phyloP scores from a whole-genome alignment of 2,888 invertebrate genomes.

The Mongoloraphidia duomilia region DNA sequence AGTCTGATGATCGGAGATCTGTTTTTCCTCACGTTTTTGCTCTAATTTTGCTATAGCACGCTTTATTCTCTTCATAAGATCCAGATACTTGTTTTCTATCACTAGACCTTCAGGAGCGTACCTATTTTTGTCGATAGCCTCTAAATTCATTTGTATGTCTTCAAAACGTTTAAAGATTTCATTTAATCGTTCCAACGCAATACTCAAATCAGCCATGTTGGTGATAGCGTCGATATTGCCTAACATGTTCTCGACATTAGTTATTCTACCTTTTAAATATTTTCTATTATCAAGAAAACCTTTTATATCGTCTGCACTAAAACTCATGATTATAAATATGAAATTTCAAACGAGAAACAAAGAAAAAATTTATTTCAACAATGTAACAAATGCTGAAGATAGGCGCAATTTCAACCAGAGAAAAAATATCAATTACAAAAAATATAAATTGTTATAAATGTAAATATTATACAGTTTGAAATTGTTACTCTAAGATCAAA shows the following conservation, averaged over 20 bases:
- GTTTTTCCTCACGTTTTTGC: not conserved
- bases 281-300: not conserved
- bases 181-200: not conserved
- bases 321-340: constrained; percentile 9
- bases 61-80: not conserved
- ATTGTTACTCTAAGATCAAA: too few relatives aligned
- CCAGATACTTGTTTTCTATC: not conserved
- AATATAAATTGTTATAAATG: too few relatives aligned
- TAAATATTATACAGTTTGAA: too few relatives aligned
- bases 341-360: constrained; percentile 11
- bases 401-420: not conserved
- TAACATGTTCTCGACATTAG: not conserved
- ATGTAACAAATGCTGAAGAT: not conserved
- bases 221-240: not conserved
- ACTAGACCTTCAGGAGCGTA: not conserved
- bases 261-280: not conserved
- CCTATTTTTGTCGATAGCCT: not conserved
- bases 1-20: not conserved
- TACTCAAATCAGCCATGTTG: not conserved
- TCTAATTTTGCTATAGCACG: not conserved
- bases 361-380: constrained; percentile 3
- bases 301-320: not conserved
- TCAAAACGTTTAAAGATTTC: not conserved
- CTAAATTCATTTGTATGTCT: not conserved
- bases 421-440: not conserved